Evolutionary conservation across 1,140 invertebrate genomes (phyloP), one percentile per base, ranked within the genome.

Genomic region (Nephila pilipes): DNA sequence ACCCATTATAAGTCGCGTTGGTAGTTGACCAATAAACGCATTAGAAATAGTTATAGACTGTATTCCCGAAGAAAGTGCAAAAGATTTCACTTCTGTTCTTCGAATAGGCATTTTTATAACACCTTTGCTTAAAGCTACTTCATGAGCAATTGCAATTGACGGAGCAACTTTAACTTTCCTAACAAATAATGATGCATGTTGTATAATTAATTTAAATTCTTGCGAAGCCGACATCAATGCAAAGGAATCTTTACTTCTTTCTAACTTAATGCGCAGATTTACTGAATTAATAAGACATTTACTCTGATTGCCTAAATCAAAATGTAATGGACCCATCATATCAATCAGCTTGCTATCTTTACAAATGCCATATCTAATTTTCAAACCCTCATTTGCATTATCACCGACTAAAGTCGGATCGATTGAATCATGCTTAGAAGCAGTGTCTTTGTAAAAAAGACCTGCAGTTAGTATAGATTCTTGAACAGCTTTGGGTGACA

Each of bases 11-110:
- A 58, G 57, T 58, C 57, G 60, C 0, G 6, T 65, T 14, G 85
- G 85, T 1, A 88, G 1, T 22, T 88, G 85, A 22, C 85, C 85
- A 25, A 88, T 63, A 32, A 65, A 88, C 20, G 60, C 60, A 69
- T 88, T 88, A 3, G 12, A 8, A 12, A 69, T 22, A 10, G 85
- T 88, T 0, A 57, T 65, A 32, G 85, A 88, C 46, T n/a, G 80
- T 8, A 38, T 12, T n/a, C 80, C 63, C 22, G 29, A 25, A 25
- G 46, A 88, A 88, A 46, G 85, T 38, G 25, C 57, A 14, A 58
- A 58, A 3, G 57, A 58, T 58, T 58, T 58, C 57, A 58, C 57
- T 14, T 22, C 57, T 22, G 1, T 36, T 57, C 63, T 22, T 8
- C 60, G 16, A 69, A 29, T 4, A 32, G 2, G 14, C 25, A 46